Base-by-base conservation (phyloP, 2,888 invertebrate species). In the Eretmocerus hayati region DNA sequence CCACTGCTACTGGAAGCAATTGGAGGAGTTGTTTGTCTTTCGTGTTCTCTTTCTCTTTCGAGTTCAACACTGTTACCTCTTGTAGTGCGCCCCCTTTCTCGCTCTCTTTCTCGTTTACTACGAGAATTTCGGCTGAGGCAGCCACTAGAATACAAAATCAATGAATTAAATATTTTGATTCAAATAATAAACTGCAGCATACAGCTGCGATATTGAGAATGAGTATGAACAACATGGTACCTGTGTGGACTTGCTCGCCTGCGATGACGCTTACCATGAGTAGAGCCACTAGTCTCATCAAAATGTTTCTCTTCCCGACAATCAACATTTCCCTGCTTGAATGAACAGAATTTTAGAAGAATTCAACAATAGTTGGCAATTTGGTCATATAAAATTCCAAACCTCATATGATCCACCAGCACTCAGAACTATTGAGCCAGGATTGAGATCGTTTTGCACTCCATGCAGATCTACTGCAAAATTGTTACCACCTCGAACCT, bases 181-280 rank as follows among this genome's bases (percentile, higher is more conserved):
- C 4, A 20, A 36, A 30, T n/a, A 41, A 30, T 19, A 30, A 41
- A 26, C 30, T 26, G n/a, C n/a, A n/a, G n/a, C n/a, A n/a, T n/a
- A n/a, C n/a, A n/a, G n/a, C n/a, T n/a, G 23, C 19, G 23, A 19
- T 2, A 42, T 33, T 38, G 13, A 31, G 22, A 16, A 48, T 26
- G 19, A 33, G 11, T 40, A 21, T n/a, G n/a, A 38, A 18, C 20
- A 5, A 13, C 16, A 15, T 30, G 6, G 21, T 62, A 74, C 74
- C 75, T 67, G 52, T 74, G 71, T 21, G 74, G 74, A 51, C 75
- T 75, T 22, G 77, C 62, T 39, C 78, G 67, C 61, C 76, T 78
- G 48, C 80, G 61, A 45, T 67, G 72, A 33, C 79, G 65, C 62
- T 80, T 78, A 31, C 73, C 75, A 63, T 77, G 77, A 58, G 72